A percentile compares a stretch with the other conserved stretches of the same genome.
Conservation (phyloP, 2,113 vertebrate species). For the Catharus bicknelli region DNA sequence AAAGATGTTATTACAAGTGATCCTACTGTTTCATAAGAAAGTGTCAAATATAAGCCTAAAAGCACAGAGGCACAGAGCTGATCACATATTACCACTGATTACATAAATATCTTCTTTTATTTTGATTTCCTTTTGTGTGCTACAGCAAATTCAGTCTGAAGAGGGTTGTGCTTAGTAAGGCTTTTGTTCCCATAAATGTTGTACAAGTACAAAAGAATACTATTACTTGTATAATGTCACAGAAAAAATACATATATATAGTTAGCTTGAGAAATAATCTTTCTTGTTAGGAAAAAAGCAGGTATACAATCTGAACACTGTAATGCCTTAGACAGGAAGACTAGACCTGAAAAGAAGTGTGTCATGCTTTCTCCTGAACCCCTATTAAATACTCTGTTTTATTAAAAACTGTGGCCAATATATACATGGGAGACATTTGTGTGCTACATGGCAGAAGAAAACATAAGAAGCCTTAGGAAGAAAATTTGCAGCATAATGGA, state of each 20-base stretch:
- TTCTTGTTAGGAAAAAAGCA: neutral
- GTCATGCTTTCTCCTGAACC: neutral
- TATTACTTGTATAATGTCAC: neutral
- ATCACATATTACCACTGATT: neutral
- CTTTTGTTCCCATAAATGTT: conserved; percentile 26
- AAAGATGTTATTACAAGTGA: neutral
- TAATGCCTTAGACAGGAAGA: neutral
- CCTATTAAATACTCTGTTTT: neutral
- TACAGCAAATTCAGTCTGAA: neutral
- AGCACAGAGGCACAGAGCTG: neutral
- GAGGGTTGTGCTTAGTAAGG: neutral
- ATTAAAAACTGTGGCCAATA: neutral
- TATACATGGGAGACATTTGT: neutral
- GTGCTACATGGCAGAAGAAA: neutral
- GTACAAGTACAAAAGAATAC: neutral
- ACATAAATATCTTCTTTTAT: conserved; percentile 1
- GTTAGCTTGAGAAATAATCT: neutral
- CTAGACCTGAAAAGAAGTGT: neutral
- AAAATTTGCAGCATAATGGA: neutral
- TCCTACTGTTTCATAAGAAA: neutral
- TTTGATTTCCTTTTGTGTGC: conserved; percentile 30
- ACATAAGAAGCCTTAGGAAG: neutral
- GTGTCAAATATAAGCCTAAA: neutral
- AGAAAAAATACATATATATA: neutral
- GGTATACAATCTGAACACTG: neutral